Evolutionary conservation across 2,113 vertebrate genomes (phyloP).

Genomic region (Alectura lathami): DNA sequence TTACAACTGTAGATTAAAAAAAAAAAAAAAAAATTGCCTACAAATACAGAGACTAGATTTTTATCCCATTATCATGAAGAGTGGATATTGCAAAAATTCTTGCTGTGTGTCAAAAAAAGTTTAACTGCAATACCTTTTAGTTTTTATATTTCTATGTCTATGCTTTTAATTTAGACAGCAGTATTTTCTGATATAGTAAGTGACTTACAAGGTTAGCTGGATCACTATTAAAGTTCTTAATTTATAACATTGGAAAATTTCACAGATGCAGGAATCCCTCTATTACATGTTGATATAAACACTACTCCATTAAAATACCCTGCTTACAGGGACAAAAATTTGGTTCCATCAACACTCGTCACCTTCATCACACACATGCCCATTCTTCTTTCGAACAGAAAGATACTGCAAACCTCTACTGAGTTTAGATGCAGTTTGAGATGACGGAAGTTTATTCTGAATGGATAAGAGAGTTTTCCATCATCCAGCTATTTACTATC

Average conservation of each 20-base stretch:
- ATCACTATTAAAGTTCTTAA: neutral
- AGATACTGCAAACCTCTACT: neutral
- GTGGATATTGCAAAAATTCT: neutral
- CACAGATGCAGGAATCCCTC: neutral
- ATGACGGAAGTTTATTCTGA: neutral
- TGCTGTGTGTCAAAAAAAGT: neutral
- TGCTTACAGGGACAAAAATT: neutral
- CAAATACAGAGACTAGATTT: neutral
- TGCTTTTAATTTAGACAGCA: neutral
- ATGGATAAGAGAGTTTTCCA: conserved; percentile 29
- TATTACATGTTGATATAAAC: neutral
- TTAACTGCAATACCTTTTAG: neutral
- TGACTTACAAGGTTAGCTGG: neutral
- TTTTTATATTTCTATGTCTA: neutral
- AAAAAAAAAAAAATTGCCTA: neutral
- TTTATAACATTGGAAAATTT: neutral
- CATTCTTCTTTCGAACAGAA: neutral
- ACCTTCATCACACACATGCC: neutral
- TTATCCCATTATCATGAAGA: neutral
- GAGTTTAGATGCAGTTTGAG: neutral
- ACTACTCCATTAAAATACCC: neutral
- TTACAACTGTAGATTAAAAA: neutral
- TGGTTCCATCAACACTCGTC: neutral
- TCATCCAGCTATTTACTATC: conserved; percentile 10
- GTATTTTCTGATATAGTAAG: neutral